Evolutionary conservation across 2,888 invertebrate genomes (phyloP), one percentile per base, ranked within the genome.

Genomic region (Acronicta psi): DNA sequence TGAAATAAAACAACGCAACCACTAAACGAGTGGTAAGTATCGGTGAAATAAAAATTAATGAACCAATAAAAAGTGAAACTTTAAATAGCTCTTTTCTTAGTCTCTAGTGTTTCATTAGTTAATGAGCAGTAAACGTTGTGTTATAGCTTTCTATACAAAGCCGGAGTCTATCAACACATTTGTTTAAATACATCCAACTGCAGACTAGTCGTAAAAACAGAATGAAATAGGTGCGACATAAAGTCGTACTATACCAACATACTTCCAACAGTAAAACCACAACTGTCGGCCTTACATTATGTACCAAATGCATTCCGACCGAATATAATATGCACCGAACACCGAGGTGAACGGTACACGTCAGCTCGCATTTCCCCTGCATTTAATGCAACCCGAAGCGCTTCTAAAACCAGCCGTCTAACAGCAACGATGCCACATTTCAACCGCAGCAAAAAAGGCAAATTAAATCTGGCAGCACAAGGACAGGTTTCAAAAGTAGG

Each of bases 401-500:
- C 75, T 79, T 79, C 75, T 79, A 74, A 79, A 83, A 73, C 58
- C 70, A 51, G 62, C 59, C 67, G 71, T 64, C 60, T 79, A 78
- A 80, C 72, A 73, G 56, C 79, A 67, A 71, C 75, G 78, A 78
- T 75, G 80, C 83, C 69, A 74, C 63, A 65, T 72, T 76, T 76
- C 69, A 74, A 76, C 67, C 67, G 59, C 63, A 74, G 73, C 75
- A 76, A 89, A 91, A 88, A 90, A 85, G 83, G 83, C 83, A 85
- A 88, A 84, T 83, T 83, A 83, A 90, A 88, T 86, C 87, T 83
- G 81, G 82, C 73, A 80, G 65, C 79, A 72, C 76, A 70, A 77
- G 76, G 86, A 87, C 91, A 84, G 86, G 90, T 90, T 90, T 83
- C 68, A 84, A 83, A 76, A 69, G 73, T 57, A 51, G 77, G 81